Conservation (phyloP, 1,140 invertebrate genomes). For the Brachionus calyciflorus region DNA sequence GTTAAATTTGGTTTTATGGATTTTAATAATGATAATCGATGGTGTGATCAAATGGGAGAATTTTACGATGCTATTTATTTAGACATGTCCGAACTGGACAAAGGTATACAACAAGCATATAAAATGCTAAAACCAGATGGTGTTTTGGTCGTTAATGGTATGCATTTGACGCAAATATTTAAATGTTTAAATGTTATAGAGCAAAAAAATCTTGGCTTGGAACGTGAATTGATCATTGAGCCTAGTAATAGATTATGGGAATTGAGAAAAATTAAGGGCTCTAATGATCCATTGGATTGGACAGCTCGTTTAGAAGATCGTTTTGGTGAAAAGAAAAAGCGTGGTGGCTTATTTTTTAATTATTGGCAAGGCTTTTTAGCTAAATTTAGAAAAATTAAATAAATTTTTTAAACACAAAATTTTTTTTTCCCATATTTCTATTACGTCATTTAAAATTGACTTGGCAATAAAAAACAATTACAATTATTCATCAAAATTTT, state of each 20-base stretch:
- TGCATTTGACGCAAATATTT: slow-evolving; percentile 43
- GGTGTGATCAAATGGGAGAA: background rate
- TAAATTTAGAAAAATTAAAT: slow-evolving; percentile 45
- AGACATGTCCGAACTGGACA: slow-evolving; percentile 22
- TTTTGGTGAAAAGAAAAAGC: slow-evolving; percentile 35
- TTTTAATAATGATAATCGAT: slow-evolving; percentile 2
- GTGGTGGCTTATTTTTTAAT: slow-evolving; percentile 43
- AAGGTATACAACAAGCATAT: slow-evolving; percentile 24
- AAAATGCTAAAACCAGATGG: slow-evolving; percentile 32
- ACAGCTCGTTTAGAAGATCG: slow-evolving; percentile 38
- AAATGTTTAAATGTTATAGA: slow-evolving; percentile 16
- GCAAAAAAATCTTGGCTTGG: background rate
- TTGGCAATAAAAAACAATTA: too few species aligned
- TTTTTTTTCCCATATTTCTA: too few species aligned
- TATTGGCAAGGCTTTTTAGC: slow-evolving; percentile 44
- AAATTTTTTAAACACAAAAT: background rate
- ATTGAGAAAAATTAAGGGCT: slow-evolving; percentile 15
- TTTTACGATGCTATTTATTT: slow-evolving; percentile 35
- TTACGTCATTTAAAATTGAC: too few species aligned
- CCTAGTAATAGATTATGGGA: slow-evolving; percentile 33
- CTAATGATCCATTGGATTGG: background rate
- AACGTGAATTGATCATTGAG: slow-evolving; percentile 25
- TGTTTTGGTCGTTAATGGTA: slow-evolving; percentile 24
- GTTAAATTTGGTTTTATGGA: slow-evolving; percentile 36
- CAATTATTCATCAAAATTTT: too few species aligned